These are phyloP conservation scores for Agonum fuliginosum DNA, from an alignment of 2,888 invertebrate genomes.

Conservation along the genomic window DNA sequence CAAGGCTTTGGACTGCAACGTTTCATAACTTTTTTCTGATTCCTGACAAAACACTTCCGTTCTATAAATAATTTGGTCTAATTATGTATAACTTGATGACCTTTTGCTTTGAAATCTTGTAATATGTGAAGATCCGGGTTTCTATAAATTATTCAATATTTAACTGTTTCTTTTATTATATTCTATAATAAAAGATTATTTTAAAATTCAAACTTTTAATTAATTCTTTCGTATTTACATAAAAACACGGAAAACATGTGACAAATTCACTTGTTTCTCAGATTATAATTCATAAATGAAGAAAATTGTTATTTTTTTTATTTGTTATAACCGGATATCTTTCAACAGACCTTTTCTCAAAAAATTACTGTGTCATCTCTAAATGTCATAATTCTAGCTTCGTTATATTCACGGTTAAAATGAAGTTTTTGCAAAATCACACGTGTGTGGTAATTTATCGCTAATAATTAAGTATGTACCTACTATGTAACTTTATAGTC, in stretches of 20 bases:
- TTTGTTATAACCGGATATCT: conserved; percentile 5
- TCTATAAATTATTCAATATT: conserved; percentile 18
- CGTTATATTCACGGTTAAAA: background rate
- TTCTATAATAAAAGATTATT: conserved; percentile 9
- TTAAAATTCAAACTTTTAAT: conserved; percentile 19
- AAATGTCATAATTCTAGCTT: conserved; percentile 16
- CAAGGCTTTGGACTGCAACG: background rate
- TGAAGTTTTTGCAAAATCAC: background rate
- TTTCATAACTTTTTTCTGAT: conserved; percentile 37
- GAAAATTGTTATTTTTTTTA: conserved; percentile 3
- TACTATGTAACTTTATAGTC: no score
- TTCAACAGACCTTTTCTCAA: conserved; percentile 8
- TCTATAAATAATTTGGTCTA: conserved; percentile 51
- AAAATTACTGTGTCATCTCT: conserved; percentile 28
- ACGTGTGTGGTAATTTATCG: conserved; percentile 14
- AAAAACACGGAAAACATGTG: conserved; percentile 22
- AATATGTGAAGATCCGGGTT: conserved; percentile 39
- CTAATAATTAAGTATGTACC: conserved; percentile 25
- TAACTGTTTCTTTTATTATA: background rate
- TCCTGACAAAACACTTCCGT: conserved; percentile 54
- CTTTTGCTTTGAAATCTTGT: conserved; percentile 42
- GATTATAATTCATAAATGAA: background rate
- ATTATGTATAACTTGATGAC: conserved; percentile 56
- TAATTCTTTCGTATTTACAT: conserved; percentile 33
- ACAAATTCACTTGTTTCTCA: background rate